Evolutionary conservation across 2,888 invertebrate genomes (phyloP).

Genomic region (Cenopis cana): DNA sequence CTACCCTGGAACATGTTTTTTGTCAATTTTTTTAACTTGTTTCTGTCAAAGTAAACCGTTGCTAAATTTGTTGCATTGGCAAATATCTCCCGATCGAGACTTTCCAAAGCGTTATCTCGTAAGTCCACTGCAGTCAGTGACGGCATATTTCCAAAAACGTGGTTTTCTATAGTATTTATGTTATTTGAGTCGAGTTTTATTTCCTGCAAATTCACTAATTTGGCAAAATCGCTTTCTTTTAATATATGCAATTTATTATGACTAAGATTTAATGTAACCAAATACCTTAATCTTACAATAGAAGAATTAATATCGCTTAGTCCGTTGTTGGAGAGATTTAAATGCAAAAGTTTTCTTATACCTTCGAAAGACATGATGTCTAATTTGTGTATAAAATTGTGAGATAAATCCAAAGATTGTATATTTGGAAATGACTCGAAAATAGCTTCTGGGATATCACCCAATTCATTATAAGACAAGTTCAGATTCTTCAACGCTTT

Average conservation of each 20-base stretch:
- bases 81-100: constrained; percentile 55
- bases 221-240: constrained; percentile 57
- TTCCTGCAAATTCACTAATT: constrained; percentile 55
- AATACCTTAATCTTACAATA: constrained; percentile 61
- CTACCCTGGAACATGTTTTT: constrained; percentile 61
- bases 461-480: constrained; percentile 64
- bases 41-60: constrained; percentile 59
- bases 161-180: constrained; percentile 55
- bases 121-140: constrained; percentile 56
- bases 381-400: constrained; percentile 61
- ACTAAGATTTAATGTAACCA: constrained; percentile 59
- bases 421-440: constrained; percentile 59
- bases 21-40: constrained; percentile 61
- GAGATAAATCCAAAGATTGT: constrained; percentile 61
- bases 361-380: constrained; percentile 65
- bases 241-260: constrained; percentile 59
- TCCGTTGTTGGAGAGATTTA: constrained; percentile 63
- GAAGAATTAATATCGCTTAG: constrained; percentile 61
- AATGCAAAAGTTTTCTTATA: constrained; percentile 55
- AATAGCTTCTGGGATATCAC: constrained; percentile 55
- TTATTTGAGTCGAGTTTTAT: constrained; percentile 61
- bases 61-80: constrained; percentile 50
- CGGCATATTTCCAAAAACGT: constrained; percentile 54
- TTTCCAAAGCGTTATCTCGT: constrained; percentile 58
- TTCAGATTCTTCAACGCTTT: constrained; percentile 56